A percentile compares a stretch with the other conserved stretches of the same genome.
These are phyloP conservation scores for Stegastes partitus DNA, from an alignment of 2,113 vertebrate species.

Conservation along the genomic window DNA sequence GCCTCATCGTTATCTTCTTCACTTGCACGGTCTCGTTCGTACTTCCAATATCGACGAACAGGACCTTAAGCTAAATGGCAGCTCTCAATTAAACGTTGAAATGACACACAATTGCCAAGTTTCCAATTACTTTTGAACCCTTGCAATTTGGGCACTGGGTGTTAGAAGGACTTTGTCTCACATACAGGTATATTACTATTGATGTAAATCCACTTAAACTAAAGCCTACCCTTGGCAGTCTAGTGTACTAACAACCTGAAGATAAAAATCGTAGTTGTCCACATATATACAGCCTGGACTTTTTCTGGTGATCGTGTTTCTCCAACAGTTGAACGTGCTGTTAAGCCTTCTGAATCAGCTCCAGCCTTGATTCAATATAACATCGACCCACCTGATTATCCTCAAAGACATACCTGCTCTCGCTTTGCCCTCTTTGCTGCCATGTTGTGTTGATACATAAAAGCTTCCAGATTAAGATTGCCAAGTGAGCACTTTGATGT, in stretches of 20 bases:
- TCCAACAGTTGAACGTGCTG: slow-evolving; percentile 35
- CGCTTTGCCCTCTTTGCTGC: background rate
- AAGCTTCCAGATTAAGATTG: slow-evolving; percentile 32
- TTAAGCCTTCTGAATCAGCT: slow-evolving; percentile 29
- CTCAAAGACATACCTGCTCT: slow-evolving; percentile 14
- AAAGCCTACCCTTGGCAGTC: background rate
- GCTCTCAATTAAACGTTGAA: too few relatives aligned
- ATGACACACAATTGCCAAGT: background rate
- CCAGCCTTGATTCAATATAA: slow-evolving; percentile 14
- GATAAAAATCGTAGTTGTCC: background rate
- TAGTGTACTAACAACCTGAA: background rate
- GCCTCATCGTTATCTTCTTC: too few relatives aligned
- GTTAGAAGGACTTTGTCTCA: background rate
- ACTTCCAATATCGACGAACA: too few relatives aligned
- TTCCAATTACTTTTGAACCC: background rate
- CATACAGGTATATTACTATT: too few relatives aligned
- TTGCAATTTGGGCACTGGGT: background rate
- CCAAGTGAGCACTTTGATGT: slow-evolving; percentile 27
- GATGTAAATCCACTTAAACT: background rate
- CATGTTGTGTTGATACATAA: slow-evolving; percentile 29
- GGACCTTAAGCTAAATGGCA: too few relatives aligned
- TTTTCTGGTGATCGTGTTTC: slow-evolving; percentile 38
- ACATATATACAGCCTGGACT: background rate
- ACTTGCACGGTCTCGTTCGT: too few relatives aligned
- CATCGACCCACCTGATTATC: slow-evolving; percentile 16